Conservation (phyloP, 2,888 invertebrate genomes). For the Slavum lentiscoides region DNA sequence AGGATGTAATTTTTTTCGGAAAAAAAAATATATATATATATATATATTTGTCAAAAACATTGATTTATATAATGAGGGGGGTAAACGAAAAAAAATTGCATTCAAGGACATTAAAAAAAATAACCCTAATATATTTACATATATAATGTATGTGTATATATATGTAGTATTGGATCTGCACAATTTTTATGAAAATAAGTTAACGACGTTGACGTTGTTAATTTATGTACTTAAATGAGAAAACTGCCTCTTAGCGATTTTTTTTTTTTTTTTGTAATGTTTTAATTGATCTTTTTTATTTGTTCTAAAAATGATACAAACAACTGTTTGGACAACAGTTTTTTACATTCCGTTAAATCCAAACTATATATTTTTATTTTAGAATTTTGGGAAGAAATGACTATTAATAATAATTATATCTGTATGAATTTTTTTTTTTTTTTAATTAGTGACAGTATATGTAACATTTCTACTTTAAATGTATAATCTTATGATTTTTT, state of each 20-base stretch:
- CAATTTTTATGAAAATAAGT: slow-evolving; percentile 41
- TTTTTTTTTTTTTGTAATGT: slow-evolving; percentile 34
- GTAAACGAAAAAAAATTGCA: slow-evolving; percentile 17
- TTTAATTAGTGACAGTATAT: slow-evolving; percentile 19
- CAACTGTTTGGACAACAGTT: background rate
- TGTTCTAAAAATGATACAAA: slow-evolving; percentile 41
- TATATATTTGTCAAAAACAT: slow-evolving; percentile 16
- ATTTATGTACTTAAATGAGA: slow-evolving; percentile 51
- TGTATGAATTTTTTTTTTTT: slow-evolving; percentile 32
- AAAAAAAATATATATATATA: slow-evolving; percentile 2
- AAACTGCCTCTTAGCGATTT: slow-evolving; percentile 48
- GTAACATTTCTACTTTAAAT: slow-evolving; percentile 41
- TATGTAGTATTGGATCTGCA: slow-evolving; percentile 47
- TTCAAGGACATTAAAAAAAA: slow-evolving; percentile 25
- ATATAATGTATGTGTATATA: slow-evolving; percentile 24
- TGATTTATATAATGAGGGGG: slow-evolving; percentile 17
- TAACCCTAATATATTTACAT: slow-evolving; percentile 12
- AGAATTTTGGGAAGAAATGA: slow-evolving; percentile 14
- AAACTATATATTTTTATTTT: slow-evolving; percentile 40
- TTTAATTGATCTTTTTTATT: slow-evolving; percentile 21
- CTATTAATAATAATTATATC: slow-evolving; percentile 33
- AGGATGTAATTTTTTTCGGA: slow-evolving; percentile 37
- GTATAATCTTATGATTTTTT: slow-evolving; percentile 45
- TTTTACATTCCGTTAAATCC: slow-evolving; percentile 47
- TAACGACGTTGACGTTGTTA: slow-evolving; percentile 37